Percentiles rank a stretch among this genome's conserved stretches.
Evolutionary conservation across 2,888 invertebrate genomes (phyloP).

Genomic region (Timema cristinae): DNA sequence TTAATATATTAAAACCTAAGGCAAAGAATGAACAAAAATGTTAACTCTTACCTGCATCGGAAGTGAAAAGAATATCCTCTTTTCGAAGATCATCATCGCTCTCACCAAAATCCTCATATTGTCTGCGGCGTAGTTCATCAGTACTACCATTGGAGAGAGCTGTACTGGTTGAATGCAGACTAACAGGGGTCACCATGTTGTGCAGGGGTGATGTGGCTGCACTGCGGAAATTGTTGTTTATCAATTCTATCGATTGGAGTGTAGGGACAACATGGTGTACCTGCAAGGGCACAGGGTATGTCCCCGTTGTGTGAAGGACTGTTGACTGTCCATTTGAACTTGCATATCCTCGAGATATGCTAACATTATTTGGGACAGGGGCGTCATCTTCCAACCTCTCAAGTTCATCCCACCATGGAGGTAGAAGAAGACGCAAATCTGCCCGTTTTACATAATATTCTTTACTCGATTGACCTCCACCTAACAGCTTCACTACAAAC

Average conservation of each 20-base stretch:
- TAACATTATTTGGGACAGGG: conserved; percentile 35
- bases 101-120: conserved; percentile 75
- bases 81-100: conserved; percentile 85
- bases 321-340: conserved; percentile 21
- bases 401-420: conserved; percentile 96
- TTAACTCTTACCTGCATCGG: conserved; percentile 60
- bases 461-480: conserved; percentile 48
- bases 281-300: conserved; percentile 25
- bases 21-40: background rate
- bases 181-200: conserved; percentile 47
- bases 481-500: conserved; percentile 61
- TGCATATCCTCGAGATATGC: background rate
- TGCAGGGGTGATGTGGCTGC: conserved; percentile 59
- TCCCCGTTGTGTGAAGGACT: conserved; percentile 27
- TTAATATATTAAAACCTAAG: background rate
- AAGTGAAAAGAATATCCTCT: conserved; percentile 80
- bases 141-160: conserved; percentile 61
- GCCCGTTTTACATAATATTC: conserved; percentile 78
- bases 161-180: conserved; percentile 45
- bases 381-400: conserved; percentile 55
- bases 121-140: conserved; percentile 45
- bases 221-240: conserved; percentile 50
- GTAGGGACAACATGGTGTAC: conserved; percentile 44
- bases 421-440: conserved; percentile 82
- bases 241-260: conserved; percentile 34